Base-by-base conservation (phyloP, 2,113 vertebrate genomes). In the Menura novaehollandiae region DNA sequence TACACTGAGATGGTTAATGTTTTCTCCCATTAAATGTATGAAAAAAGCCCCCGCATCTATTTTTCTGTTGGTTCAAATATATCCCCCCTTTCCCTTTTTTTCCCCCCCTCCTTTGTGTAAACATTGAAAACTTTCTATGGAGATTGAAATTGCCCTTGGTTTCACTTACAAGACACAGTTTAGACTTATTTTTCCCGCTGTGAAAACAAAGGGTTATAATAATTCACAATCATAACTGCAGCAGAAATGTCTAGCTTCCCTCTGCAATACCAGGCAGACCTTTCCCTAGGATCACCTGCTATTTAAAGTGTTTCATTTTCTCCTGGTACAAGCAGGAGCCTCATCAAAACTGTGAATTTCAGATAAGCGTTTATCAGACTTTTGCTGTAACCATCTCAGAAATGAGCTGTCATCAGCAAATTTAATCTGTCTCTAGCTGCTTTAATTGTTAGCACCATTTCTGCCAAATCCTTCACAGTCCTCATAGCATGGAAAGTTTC, bases 331-430 rank as follows among this genome's bases (percentile, higher is more conserved):
- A 96, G 94, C 68, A 94, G 85, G 97, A 96, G 47, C 74, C 82
- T 97, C 97, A 98, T 97, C 95, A 97, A 97, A 98, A 97, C 97
- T 97, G 97, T 95, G 97, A 97, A 97, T 94, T 94, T 96, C 90
- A 96, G 95, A 97, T 97, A 97, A 97, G 91, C 76, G 60, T 97
- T 95, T 95, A 95, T 97, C 96, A 91, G 96, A 73, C 95, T 97
- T 98, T 97, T 88, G 80, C 96, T 98, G 86, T 95, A 97, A 91
- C 96, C 95, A 97, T 97, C 96, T 98, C 94, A 92, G 97, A 97
- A 97, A 97, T 97, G 96, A 98, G 97, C 95, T 97, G 95, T 97
- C 98, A 98, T 97, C 97, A 98, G 84, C 76, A 95, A 95, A 95
- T 96, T 97, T 98, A 97, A 98, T 97, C 97, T 97, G 83, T 93